Evolutionary conservation across 2,888 invertebrate genomes (phyloP).

Genomic region (Zygothrica quintamaculata): DNA sequence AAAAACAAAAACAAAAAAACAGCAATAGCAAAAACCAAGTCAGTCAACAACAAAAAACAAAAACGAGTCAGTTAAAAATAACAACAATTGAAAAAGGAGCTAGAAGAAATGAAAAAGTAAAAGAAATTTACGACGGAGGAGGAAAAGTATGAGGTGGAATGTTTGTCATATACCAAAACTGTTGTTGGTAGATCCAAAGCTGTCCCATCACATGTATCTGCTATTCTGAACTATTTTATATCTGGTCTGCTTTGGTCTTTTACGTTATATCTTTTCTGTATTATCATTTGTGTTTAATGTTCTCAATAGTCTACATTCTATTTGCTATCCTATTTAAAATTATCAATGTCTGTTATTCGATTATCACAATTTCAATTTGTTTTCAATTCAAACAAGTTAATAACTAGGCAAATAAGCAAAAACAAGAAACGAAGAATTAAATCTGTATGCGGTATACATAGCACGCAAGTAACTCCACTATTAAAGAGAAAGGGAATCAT

Average conservation of each 20-base stretch:
- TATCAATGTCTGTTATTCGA: not conserved
- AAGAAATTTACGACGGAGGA: not conserved
- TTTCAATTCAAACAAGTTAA: slow-evolving; percentile 20
- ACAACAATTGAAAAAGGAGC: slow-evolving; percentile 26
- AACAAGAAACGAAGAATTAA: slow-evolving; percentile 43
- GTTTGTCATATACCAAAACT: slow-evolving; percentile 38
- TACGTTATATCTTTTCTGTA: slow-evolving; percentile 54
- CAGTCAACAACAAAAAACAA: slow-evolving; percentile 17
- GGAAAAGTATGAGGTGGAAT: too few species aligned
- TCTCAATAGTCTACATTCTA: slow-evolving; percentile 26
- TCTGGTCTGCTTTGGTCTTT: slow-evolving; percentile 60
- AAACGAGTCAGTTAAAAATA: slow-evolving; percentile 25
- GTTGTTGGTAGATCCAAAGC: slow-evolving; percentile 44
- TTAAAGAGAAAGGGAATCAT: slow-evolving; percentile 58
- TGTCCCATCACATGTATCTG: slow-evolving; percentile 36
- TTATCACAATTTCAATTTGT: slow-evolving; percentile 13
- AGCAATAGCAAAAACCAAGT: slow-evolving; percentile 27
- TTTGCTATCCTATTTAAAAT: slow-evolving; percentile 9
- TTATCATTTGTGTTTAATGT: slow-evolving; percentile 64
- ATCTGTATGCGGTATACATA: slow-evolving; percentile 35
- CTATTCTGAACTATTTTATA: slow-evolving; percentile 55
- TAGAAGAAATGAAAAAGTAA: too few species aligned
- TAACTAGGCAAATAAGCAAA: slow-evolving; percentile 67
- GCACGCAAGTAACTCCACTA: slow-evolving; percentile 33
- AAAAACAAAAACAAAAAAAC: slow-evolving; percentile 13